Conservation (phyloP, 2,797 vertebrate genomes). For the Tangara arthus region DNA sequence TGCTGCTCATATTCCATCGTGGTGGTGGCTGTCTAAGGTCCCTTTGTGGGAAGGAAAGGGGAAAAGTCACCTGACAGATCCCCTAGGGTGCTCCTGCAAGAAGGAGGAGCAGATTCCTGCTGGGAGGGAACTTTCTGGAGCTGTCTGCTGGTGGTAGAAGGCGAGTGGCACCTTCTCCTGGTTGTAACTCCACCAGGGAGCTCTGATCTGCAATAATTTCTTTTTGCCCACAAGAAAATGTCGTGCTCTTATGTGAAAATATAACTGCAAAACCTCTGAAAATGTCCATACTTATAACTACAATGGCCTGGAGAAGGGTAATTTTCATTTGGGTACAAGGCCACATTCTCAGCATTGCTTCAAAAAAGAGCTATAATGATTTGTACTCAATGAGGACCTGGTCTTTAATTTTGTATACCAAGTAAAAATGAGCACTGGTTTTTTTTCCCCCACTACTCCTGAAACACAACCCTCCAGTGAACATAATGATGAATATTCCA, state of each 20-base stretch:
- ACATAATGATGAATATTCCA: slow-evolving; percentile 35
- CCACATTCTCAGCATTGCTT: background rate
- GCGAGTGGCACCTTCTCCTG: background rate
- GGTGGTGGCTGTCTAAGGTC: background rate
- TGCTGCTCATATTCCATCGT: accelerated
- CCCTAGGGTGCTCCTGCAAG: background rate
- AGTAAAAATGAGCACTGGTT: background rate
- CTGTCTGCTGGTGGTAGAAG: background rate
- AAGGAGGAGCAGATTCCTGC: background rate
- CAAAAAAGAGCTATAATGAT: background rate
- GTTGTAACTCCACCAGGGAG: background rate
- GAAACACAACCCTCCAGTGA: slow-evolving; percentile 10
- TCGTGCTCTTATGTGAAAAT: background rate
- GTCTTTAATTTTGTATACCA: background rate
- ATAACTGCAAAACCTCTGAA: background rate
- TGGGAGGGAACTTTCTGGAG: background rate
- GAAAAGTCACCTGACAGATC: background rate
- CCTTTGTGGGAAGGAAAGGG: accelerated
- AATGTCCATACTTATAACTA: background rate
- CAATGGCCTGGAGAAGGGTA: background rate
- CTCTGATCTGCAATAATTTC: background rate
- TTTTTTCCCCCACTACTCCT: background rate
- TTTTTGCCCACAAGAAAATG: background rate
- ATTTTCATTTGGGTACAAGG: background rate
- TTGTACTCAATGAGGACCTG: background rate